A percentile compares a stretch with the other conserved stretches of the same genome.
phyloP scores from a whole-genome alignment of 2,797 vertebrate species.

The Vireo griseus region DNA sequence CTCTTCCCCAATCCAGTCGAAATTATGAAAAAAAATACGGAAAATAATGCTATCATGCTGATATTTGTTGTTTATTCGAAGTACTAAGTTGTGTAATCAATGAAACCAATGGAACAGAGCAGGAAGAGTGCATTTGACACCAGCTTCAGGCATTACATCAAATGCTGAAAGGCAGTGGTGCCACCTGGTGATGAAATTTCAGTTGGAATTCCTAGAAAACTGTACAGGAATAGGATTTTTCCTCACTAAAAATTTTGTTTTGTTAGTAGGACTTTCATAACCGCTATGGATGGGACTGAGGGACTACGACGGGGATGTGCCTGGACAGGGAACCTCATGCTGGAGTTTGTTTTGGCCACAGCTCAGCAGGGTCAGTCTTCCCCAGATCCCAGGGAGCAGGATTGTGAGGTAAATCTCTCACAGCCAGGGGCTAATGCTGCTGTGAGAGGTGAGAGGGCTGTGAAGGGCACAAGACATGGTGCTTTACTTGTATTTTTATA shows the following conservation, averaged over 20 bases:
- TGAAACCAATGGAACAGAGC: fast-evolving
- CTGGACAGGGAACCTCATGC: fast-evolving
- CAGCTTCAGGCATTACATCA: fast-evolving
- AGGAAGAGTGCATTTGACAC: fast-evolving
- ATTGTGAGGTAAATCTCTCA: fast-evolving
- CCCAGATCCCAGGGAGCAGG: fast-evolving
- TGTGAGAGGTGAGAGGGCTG: neutral
- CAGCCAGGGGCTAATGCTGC: too few relatives aligned
- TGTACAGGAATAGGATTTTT: fast-evolving
- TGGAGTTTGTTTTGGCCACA: neutral
- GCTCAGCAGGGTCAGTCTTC: neutral
- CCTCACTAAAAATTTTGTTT: neutral
- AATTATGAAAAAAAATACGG: fast-evolving
- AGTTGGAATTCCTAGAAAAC: fast-evolving
- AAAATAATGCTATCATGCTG: neutral
- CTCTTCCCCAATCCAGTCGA: neutral
- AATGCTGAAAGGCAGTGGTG: neutral
- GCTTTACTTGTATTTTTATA: neutral
- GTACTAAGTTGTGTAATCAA: fast-evolving
- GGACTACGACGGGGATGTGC: fast-evolving
- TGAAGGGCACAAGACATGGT: too few relatives aligned
- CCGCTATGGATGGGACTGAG: fast-evolving
- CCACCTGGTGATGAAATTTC: neutral
- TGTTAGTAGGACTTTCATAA: neutral
- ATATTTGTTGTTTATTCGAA: fast-evolving